Base-by-base conservation (phyloP, 2,797 vertebrate genomes). In the Sardinella longiceps region DNA sequence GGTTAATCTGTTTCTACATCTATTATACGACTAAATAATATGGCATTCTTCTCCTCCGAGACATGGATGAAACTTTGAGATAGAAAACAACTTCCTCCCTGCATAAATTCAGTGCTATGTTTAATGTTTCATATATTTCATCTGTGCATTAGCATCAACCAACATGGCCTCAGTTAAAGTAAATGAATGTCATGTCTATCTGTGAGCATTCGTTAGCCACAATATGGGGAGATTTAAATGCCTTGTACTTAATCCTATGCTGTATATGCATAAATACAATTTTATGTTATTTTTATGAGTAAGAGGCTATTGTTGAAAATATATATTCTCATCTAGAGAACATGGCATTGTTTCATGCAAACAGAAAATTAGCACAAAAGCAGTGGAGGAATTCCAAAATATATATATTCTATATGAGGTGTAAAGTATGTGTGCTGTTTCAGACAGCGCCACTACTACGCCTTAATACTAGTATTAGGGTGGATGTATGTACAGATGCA, bases 261-360 rank as follows among this genome's bases (percentile, higher is more conserved):
- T 77, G 70, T 18, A 77, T 77, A 77, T 77, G 70, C 70, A 77
- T 77, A 77, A 77, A 77, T 77, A 77, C 70, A 77, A 77, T 77
- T 43, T 77, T 43, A 39, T 77, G 33, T 77, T 77, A 77, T 6
- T 77, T 77, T 39, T 43, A 77, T 7, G 70, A 77, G 70, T 77
- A 20, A 77, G 70, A 77, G 70, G 37, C 70, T 77, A 77, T 43
- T 23, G 37, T 43, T 43, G 70, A 77, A 77, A 77, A 77, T 77
- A 77, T 77, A 43, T 77, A 14, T 77, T 77, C 33, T 77, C 37
- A 77, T 77, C 70, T 77, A 77, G 6, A 77, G 70, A 77, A 77
- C 37, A 74, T 77, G 70, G 70, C 70, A 77, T 37, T 77, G 70
- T 77, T 77, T 77, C 70, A 77, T 77, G 70, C 70, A 39, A 77